Conservation (phyloP, 2,888 invertebrate genomes). For the Ophion slaviceki region DNA sequence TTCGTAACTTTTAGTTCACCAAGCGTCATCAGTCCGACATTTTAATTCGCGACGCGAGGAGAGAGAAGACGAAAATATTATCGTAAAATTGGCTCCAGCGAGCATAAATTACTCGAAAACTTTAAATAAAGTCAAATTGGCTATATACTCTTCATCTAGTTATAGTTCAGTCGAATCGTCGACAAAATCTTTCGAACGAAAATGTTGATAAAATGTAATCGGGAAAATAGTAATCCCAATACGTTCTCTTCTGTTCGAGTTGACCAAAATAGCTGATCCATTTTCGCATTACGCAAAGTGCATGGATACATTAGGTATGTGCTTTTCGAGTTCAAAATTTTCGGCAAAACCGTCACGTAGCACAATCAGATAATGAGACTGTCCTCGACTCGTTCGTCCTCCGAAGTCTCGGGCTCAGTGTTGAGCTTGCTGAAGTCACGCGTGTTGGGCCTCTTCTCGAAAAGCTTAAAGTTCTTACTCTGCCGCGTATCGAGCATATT, state of each 20-base stretch:
- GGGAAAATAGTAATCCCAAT: constrained; percentile 39
- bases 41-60: constrained; percentile 24
- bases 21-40: constrained; percentile 10
- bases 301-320: constrained; percentile 10
- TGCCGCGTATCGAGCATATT: constrained; percentile 86
- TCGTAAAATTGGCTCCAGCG: too few relatives aligned
- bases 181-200: neutral
- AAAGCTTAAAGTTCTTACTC: constrained; percentile 84
- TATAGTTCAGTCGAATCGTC: neutral
- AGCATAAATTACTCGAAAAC: too few relatives aligned
- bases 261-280: constrained; percentile 27
- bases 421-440: constrained; percentile 81
- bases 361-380: constrained; percentile 71
- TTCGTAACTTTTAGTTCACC: constrained; percentile 2
- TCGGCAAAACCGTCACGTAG: neutral
- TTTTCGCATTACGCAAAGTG: neutral
- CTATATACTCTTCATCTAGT: neutral
- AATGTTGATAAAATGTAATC: constrained; percentile 3
- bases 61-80: neutral
- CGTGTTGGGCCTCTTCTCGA: constrained; percentile 80
- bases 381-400: constrained; percentile 79
- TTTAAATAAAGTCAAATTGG: neutral
- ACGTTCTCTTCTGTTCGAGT: constrained; percentile 6
- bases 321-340: constrained; percentile 24
- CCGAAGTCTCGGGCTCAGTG: constrained; percentile 82